A percentile compares a stretch with the other conserved stretches of the same genome.
Conservation (phyloP, 2,797 vertebrate species). For the Tragopan temminckii region DNA sequence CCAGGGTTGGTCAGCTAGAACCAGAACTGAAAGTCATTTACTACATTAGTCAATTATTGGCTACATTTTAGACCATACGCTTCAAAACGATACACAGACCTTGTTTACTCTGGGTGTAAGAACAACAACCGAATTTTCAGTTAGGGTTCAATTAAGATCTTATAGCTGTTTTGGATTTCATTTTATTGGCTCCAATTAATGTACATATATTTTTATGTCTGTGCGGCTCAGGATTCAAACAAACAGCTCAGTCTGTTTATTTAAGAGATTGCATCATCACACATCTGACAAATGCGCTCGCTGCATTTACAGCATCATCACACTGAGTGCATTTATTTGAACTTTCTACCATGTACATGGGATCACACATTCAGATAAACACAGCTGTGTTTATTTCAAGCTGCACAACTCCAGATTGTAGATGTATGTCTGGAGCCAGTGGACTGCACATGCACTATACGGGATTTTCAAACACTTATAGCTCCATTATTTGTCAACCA, state of each 20-base stretch:
- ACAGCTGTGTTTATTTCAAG: slow-evolving; percentile 84
- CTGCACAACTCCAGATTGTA: slow-evolving; percentile 74
- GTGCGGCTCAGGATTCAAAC: slow-evolving; percentile 74
- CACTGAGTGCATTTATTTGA: slow-evolving; percentile 81
- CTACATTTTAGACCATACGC: background rate
- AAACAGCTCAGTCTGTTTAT: slow-evolving; percentile 77
- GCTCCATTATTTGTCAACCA: slow-evolving; percentile 44
- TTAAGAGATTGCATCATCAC: slow-evolving; percentile 80
- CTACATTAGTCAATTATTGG: background rate
- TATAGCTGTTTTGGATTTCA: slow-evolving; percentile 61
- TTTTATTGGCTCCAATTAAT: slow-evolving; percentile 74
- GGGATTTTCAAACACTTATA: slow-evolving; percentile 63
- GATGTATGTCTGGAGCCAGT: slow-evolving; percentile 73
- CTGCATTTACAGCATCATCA: slow-evolving; percentile 68
- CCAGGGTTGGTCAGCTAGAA: background rate
- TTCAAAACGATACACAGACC: slow-evolving; percentile 4
- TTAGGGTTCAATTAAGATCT: slow-evolving; percentile 71
- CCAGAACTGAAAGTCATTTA: background rate
- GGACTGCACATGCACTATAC: slow-evolving; percentile 66
- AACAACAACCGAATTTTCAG: slow-evolving; percentile 71
- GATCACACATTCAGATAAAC: slow-evolving; percentile 84
- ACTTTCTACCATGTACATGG: slow-evolving; percentile 81
- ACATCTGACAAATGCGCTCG: slow-evolving; percentile 80
- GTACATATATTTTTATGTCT: slow-evolving; percentile 51
- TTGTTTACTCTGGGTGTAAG: slow-evolving; percentile 68